Base-by-base conservation (phyloP, 1,140 invertebrate species). In the Hylaeus anthracinus region DNA sequence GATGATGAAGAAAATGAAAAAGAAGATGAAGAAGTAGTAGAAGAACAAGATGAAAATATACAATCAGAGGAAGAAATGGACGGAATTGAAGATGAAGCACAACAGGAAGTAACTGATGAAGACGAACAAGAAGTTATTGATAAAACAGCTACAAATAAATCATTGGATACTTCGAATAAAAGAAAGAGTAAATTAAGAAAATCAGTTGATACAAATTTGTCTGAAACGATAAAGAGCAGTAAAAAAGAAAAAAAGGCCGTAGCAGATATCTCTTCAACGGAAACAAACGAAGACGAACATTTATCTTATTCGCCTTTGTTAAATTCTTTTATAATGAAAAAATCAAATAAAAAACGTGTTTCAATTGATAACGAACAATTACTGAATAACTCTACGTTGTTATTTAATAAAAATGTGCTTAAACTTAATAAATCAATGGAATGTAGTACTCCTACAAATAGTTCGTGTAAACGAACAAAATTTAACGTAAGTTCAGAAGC, bases 381-480 rank as follows among this genome's bases (percentile, higher is more conserved):
- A 43, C 63, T 80, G 9, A 78, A 84, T 58, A 53, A 78, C 3
- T 82, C 72, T 15, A 37, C 60, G 45, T 15, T 15, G 2, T 10
- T 3, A 41, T 76, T 48, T 41, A 37, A 10, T 71, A 45, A 4
- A 45, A 83, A 82, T 14, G 37, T 63, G 8, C 51, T 74, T 26
- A 66, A 83, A 55, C 5, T 61, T 4, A 37, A 0, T 48, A n/a
- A n/a, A 9, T 66, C 81, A 10, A 72, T 88, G 3, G 60, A 75
- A 61, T 84, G 79, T 43, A 90, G 86, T 65, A 90, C 86, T 1
- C 86, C 86, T 14, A 88, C 86, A 69, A 43, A 41, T 48, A 48
- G 63, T n/a, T 61, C 48, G 37, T 48, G 5, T 45, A 81, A 71
- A 2, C 26, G 5, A 66, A 5, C 71, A 0, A 53, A 51, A 76